Base-by-base conservation (phyloP, 1,140 invertebrate species). In the Leptopilina boulardi region DNA sequence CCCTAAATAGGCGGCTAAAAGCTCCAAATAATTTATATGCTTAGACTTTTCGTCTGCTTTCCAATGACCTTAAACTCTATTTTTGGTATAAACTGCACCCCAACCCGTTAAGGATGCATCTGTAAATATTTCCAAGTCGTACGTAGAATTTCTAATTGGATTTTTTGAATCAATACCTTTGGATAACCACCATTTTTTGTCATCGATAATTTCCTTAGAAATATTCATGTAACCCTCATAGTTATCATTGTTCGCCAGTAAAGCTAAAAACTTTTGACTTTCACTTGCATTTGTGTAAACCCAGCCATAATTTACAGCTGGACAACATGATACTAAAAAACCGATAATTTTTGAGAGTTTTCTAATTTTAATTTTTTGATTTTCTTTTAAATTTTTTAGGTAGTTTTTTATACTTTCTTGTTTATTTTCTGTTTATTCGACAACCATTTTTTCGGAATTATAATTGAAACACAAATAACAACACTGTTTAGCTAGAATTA, bases 271-370 rank as follows among this genome's bases (percentile, higher is more conserved):
- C 15, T 73, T 73, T 51, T 73, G 41, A 15, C 42, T 73, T 51
- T 73, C 71, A 19, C 21, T 47, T 5, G 38, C 47, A 54, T 76
- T 56, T 11, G 70, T 76, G 21, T 76, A 71, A 41, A 76, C 13
- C 47, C 21, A 76, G 19, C 44, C 42, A 56, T 76, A 76, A 9
- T 42, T 42, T n/a, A n/a, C n/a, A n/a, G n/a, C n/a, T n/a, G n/a
- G n/a, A 42, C 3, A 42, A 42, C 41, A 42, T 6, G 41, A 42
- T 42, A 42, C 41, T 13, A 42, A 42, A 42, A 6, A 42, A 42
- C 41, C 41, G 13, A 42, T 42, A 42, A 42, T 42, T 42, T 42
- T 42, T 42, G 3, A 42, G 8, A 42, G 13, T 4, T 9, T 8
- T 42, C 41, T 42, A 42, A 2, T 9, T 42, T 42, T 42, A n/a